phyloP scores from a whole-genome alignment of 2,113 vertebrate species.

The Setophaga petechia region DNA sequence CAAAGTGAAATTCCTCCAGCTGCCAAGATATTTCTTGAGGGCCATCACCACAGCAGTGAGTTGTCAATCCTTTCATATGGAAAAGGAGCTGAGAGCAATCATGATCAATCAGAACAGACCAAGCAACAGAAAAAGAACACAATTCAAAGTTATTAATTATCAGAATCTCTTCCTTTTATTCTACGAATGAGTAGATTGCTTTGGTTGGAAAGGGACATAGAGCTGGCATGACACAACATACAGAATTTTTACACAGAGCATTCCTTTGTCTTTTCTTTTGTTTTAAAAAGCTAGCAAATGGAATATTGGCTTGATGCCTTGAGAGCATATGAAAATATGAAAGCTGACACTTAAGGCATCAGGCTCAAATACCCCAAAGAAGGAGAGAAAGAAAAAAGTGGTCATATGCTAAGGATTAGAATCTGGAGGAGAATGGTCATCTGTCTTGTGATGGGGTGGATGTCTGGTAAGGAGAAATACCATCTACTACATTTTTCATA shows the following conservation, averaged over 20 bases:
- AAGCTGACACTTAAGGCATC: background rate
- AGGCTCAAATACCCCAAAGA: background rate
- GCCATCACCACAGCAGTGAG: background rate
- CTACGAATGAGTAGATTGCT: background rate
- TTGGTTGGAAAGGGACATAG: background rate
- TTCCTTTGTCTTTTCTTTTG: background rate
- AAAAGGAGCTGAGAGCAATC: background rate
- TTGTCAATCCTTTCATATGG: background rate
- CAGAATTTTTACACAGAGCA: background rate
- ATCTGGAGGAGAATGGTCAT: background rate
- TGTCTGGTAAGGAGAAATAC: background rate
- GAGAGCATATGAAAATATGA: background rate
- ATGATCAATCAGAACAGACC: background rate
- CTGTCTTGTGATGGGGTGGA: background rate
- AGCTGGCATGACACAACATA: background rate
- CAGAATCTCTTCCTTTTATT: background rate
- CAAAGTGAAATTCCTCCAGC: background rate
- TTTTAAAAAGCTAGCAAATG: background rate
- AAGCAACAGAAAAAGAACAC: background rate
- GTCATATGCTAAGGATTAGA: background rate
- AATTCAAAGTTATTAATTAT: background rate
- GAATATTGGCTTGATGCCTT: background rate
- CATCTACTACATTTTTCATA: background rate
- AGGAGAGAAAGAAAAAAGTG: background rate
- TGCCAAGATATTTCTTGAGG: background rate